A percentile compares a stretch with the other conserved stretches of the same genome.
These are phyloP conservation scores for Diadophis punctatus DNA, from an alignment of 2,113 vertebrate genomes.

Conservation along the genomic window DNA sequence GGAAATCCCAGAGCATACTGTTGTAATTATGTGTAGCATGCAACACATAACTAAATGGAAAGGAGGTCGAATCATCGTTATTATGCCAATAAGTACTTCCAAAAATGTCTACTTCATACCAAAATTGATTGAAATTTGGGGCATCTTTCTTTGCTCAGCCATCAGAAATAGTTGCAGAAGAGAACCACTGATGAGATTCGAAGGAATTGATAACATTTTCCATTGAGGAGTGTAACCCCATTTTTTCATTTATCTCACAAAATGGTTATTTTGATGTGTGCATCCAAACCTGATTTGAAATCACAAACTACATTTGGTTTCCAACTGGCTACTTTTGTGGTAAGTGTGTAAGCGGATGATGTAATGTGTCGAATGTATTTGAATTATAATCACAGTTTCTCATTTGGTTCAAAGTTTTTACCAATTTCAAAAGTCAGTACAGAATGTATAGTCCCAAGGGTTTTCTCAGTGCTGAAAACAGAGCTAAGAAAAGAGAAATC, in stretches of 20 bases:
- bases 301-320: not conserved
- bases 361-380: not conserved
- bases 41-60: not conserved
- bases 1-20: not conserved
- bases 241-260: not conserved
- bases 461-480: not conserved
- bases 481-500: constrained; percentile 6
- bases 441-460: not conserved
- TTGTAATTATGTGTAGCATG: not conserved
- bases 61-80: not conserved
- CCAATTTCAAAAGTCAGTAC: not conserved
- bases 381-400: not conserved
- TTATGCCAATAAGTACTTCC: not conserved
- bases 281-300: not conserved
- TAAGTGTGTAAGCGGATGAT: not conserved
- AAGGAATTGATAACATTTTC: not conserved
- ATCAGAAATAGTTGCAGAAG: not conserved
- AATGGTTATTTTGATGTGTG: not conserved
- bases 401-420: not conserved
- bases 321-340: not conserved
- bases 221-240: not conserved
- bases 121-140: not conserved
- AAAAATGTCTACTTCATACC: not conserved
- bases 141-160: not conserved
- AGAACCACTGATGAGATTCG: not conserved